These are phyloP conservation scores for Sweltsa coloradensis DNA, from an alignment of 1,140 invertebrate genomes.

Conservation along the genomic window DNA sequence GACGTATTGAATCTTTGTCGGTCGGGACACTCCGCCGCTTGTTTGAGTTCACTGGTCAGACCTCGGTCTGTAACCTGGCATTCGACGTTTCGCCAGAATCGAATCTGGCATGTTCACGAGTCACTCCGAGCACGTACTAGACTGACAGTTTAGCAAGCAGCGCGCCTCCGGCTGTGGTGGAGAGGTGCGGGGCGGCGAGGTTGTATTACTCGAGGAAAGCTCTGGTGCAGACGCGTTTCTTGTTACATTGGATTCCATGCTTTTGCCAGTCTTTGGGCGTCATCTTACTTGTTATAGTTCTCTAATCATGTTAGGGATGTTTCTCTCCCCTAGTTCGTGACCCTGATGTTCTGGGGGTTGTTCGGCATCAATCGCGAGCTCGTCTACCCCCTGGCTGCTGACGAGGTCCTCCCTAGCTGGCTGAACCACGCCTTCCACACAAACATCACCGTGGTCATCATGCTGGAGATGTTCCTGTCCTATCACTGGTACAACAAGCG, in stretches of 20 bases:
- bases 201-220: neutral
- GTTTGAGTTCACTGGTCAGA: too few species aligned
- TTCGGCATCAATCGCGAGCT: constrained; percentile 53
- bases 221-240: neutral
- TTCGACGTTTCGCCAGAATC: too few species aligned
- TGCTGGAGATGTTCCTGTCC: constrained; percentile 32
- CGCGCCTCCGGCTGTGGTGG: too few species aligned
- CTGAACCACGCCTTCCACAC: constrained; percentile 56
- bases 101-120: too few species aligned
- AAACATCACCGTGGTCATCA: constrained; percentile 31
- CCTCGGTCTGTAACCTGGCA: too few species aligned
- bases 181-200: neutral
- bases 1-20: too few species aligned
- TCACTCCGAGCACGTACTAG: too few species aligned
- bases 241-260: neutral
- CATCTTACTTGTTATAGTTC: too few species aligned
- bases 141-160: neutral
- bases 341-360: constrained; percentile 49
- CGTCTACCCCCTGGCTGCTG: constrained; percentile 46
- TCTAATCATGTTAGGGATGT: too few species aligned
- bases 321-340: constrained; percentile 42
- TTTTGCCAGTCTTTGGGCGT: neutral
- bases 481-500: too few species aligned
- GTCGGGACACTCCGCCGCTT: too few species aligned
- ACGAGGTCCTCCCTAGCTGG: constrained; percentile 47